phyloP scores from a whole-genome alignment of 2,888 invertebrate genomes.

The Apodemia hepburni region DNA sequence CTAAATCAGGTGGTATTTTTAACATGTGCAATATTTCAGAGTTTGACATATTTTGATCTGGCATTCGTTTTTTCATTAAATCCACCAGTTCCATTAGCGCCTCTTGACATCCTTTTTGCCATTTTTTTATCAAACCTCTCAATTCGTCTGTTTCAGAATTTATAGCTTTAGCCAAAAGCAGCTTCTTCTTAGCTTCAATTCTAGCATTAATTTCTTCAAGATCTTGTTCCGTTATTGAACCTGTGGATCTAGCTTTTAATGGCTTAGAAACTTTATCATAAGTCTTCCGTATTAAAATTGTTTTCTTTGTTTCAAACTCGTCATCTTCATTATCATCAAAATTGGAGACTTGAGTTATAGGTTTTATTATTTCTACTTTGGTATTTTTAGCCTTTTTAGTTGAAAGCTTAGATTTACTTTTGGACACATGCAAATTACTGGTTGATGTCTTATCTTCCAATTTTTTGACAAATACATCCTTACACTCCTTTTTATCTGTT shows the following conservation, averaged over 20 bases:
- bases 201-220: slow-evolving; percentile 60
- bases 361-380: slow-evolving; percentile 31
- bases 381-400: slow-evolving; percentile 25
- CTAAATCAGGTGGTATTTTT: slow-evolving; percentile 67
- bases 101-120: slow-evolving; percentile 76
- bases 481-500: slow-evolving; percentile 29
- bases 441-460: slow-evolving; percentile 38
- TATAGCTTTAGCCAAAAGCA: slow-evolving; percentile 53
- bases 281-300: slow-evolving; percentile 56
- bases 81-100: slow-evolving; percentile 72
- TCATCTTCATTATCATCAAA: slow-evolving; percentile 53
- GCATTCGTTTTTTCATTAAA: slow-evolving; percentile 59
- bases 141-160: slow-evolving; percentile 71
- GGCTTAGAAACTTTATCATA: slow-evolving; percentile 59
- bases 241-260: slow-evolving; percentile 62
- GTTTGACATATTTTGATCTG: slow-evolving; percentile 65
- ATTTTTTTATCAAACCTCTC: slow-evolving; percentile 66
- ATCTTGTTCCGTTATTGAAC: slow-evolving; percentile 66
- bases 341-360: slow-evolving; percentile 42
- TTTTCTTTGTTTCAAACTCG: slow-evolving; percentile 53
- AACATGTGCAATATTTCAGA: slow-evolving; percentile 65
- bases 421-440: slow-evolving; percentile 31
- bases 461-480: slow-evolving; percentile 35
- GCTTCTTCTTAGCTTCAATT: slow-evolving; percentile 64
- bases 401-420: slow-evolving; percentile 28